Conservation (phyloP, 2,113 vertebrate genomes). For the Nycticorax nycticorax region DNA sequence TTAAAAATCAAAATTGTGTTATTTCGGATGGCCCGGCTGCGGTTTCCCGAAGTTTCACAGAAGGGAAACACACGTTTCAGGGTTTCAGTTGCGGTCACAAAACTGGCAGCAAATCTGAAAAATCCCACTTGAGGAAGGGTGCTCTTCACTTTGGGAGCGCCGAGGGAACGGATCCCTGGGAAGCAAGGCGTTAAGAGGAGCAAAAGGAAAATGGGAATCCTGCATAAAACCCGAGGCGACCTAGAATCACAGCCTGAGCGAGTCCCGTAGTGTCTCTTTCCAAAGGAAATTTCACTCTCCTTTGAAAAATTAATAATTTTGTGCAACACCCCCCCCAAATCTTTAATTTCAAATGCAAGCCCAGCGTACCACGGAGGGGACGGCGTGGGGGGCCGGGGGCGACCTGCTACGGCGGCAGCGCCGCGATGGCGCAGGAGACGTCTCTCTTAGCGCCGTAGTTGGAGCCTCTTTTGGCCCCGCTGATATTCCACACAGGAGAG, state of each 20-base stretch:
- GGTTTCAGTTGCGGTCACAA: neutral
- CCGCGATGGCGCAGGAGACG: neutral
- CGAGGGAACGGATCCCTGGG: neutral
- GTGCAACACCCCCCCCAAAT: too few relatives aligned
- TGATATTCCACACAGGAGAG: neutral
- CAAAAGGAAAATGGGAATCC: constrained; percentile 9
- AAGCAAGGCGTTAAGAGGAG: neutral
- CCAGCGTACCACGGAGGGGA: neutral
- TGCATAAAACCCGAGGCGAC: neutral
- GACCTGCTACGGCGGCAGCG: neutral
- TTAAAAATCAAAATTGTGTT: neutral
- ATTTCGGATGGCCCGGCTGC: neutral
- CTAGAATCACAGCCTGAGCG: constrained; percentile 8
- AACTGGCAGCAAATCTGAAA: constrained; percentile 9
- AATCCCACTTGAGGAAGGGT: neutral
- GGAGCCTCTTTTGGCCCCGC: neutral
- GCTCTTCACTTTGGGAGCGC: neutral
- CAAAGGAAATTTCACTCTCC: neutral
- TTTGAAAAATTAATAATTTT: constrained; percentile 43
- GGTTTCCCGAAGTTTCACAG: neutral
- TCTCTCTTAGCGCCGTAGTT: neutral
- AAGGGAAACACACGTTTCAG: neutral
- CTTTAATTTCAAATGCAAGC: neutral
- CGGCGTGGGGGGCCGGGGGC: neutral
- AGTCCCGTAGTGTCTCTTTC: neutral